A percentile compares a stretch with the other conserved stretches of the same genome.
Conservation (phyloP, 2,888 invertebrate species). For the Fragum whitleyi region DNA sequence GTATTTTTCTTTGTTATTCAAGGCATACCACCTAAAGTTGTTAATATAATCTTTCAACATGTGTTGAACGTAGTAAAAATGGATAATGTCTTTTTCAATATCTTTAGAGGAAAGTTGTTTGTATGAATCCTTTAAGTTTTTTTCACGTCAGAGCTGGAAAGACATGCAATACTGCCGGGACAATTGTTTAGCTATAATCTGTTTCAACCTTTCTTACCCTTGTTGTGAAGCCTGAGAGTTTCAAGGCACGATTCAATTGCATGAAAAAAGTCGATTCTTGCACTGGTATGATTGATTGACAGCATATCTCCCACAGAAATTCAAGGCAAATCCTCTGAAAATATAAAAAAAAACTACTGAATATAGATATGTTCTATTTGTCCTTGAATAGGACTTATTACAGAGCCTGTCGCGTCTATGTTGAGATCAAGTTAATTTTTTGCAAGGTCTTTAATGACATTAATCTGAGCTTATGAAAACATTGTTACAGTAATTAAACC, state of each 20-base stretch:
- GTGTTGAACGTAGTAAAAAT: too few relatives aligned
- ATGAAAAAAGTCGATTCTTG: constrained; percentile 5
- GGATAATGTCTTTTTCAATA: constrained; percentile 9
- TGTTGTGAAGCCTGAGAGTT: not conserved
- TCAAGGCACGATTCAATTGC: not conserved
- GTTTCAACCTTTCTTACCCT: constrained; percentile 12
- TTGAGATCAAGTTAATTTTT: not conserved
- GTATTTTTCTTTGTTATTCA: too few relatives aligned
- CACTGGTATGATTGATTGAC: not conserved
- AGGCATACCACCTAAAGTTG: too few relatives aligned
- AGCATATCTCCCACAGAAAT: constrained; percentile 13
- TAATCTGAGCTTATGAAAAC: not conserved
- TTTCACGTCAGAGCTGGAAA: constrained; percentile 19
- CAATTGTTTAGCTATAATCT: constrained; percentile 20
- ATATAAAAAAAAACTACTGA: not conserved
- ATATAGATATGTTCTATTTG: not conserved
- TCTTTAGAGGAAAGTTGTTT: not conserved
- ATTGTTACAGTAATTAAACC: not conserved
- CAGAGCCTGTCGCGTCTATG: constrained; percentile 17
- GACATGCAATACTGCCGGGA: constrained; percentile 12
- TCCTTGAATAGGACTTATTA: not conserved
- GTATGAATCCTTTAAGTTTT: constrained; percentile 4
- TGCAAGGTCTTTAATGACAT: not conserved
- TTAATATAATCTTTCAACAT: too few relatives aligned
- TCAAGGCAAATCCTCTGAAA: not conserved